Evolutionary conservation across 2,888 invertebrate species (phyloP).

Genomic region (Orthonychiurus folsomi): DNA sequence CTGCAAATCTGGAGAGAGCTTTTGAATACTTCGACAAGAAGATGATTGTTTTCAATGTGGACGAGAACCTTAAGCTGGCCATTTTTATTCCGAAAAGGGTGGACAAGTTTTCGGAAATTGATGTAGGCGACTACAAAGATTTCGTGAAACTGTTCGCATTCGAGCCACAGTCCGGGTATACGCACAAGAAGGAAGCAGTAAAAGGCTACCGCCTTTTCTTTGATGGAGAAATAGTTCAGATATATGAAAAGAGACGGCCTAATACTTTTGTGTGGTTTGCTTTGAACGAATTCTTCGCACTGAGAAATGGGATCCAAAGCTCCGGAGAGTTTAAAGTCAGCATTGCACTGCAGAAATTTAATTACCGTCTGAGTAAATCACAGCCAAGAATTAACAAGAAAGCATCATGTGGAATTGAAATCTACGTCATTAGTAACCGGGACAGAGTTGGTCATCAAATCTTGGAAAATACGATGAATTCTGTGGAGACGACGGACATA

Average conservation of each 20-base stretch:
- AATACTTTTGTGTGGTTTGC: constrained; percentile 16
- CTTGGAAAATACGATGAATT: constrained; percentile 9
- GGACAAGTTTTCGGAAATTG: neutral
- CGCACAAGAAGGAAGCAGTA: neutral
- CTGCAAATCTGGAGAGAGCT: neutral
- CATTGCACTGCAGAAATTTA: constrained; percentile 14
- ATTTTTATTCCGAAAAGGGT: constrained; percentile 8
- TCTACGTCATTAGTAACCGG: constrained; percentile 16
- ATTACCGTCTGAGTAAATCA: neutral
- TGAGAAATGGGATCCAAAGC: neutral
- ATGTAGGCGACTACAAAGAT: constrained; percentile 4
- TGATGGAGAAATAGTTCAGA: constrained; percentile 13
- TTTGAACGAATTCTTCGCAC: neutral
- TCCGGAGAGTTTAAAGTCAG: constrained; percentile 12
- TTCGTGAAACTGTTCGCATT: constrained; percentile 12
- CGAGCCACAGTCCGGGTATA: neutral
- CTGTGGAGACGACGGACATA: constrained; percentile 8
- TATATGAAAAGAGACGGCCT: constrained; percentile 5
- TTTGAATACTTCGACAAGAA: constrained; percentile 13
- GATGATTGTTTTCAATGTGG: constrained; percentile 6
- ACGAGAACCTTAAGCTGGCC: neutral
- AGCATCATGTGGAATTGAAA: constrained; percentile 8
- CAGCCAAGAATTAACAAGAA: constrained; percentile 4
- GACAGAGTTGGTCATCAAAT: constrained; percentile 13
- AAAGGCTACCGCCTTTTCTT: constrained; percentile 8